Base-by-base conservation (phyloP, 1,140 invertebrate genomes). In the Leptoteleia sp. region DNA sequence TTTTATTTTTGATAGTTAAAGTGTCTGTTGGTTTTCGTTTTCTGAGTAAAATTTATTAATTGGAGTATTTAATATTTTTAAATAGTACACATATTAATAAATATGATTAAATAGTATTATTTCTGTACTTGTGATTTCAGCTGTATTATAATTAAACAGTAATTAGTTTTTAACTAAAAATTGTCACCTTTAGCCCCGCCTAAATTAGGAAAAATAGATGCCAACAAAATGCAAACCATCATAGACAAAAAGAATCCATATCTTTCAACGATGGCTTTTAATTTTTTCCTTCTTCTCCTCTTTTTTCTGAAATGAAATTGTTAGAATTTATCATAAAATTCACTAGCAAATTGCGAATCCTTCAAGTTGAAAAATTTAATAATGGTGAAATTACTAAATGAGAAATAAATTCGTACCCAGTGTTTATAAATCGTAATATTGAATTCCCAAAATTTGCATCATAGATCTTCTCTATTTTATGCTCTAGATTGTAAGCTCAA, bases 151-250 rank as follows among this genome's bases (percentile, higher is more conserved):
- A n/a, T n/a, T n/a, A n/a, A n/a, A n/a, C n/a, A n/a, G n/a, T n/a
- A n/a, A n/a, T n/a, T n/a, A n/a, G n/a, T n/a, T n/a, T n/a, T n/a
- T n/a, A n/a, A n/a, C n/a, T n/a, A n/a, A n/a, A n/a, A n/a, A n/a
- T n/a, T n/a, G n/a, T 37, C 82, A 89, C 88, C 88, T 78, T 88
- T 88, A 11, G 83, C 82, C 67, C 84, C 84, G 4, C 87, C 86
- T 29, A 88, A 81, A 38, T 84, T 81, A 15, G 87, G 84, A 57
- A 73, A 82, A 71, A 86, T 68, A 25, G 87, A 87, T 8, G 88
- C 88, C 47, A 87, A 37, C 31, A 89, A 38, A 81, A 88, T 88
- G 59, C 87, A 88, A 16, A 73, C 13, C 27, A 89, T 82, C 82
- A 88, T 85, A 29, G 82, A 73, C 16, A 85, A 61, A 57, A 89